Conservation (phyloP, 2,888 invertebrate genomes). For the Spodoptera picta region DNA sequence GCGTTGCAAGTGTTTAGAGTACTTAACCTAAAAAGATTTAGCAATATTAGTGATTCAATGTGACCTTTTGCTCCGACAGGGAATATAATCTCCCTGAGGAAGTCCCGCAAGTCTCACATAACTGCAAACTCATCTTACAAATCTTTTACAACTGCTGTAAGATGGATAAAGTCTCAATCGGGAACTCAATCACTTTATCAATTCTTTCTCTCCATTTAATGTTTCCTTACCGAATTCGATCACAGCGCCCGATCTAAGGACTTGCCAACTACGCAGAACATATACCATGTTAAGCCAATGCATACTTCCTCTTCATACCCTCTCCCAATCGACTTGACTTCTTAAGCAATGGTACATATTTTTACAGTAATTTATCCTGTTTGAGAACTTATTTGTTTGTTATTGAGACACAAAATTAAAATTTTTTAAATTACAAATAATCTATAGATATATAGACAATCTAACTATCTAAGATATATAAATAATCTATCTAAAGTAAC, state of each 20-base stretch:
- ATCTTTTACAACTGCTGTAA: conserved; percentile 34
- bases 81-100: conserved; percentile 28
- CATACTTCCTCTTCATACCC: too few relatives aligned
- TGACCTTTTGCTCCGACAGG: conserved; percentile 28
- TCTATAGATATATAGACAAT: too few relatives aligned
- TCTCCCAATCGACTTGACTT: too few relatives aligned
- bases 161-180: conserved; percentile 41
- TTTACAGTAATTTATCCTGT: too few relatives aligned
- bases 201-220: conserved; percentile 5
- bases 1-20: conserved; percentile 38
- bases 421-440: conserved; percentile 16
- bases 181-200: conserved; percentile 37
- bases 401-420: not conserved
- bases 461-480: too few relatives aligned
- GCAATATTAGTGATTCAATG: conserved; percentile 41
- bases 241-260: too few relatives aligned
- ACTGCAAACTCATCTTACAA: conserved; percentile 41
- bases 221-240: too few relatives aligned
- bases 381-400: not conserved
- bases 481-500: too few relatives aligned
- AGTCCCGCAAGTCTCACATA: conserved; percentile 17
- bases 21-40: conserved; percentile 39
- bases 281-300: too few relatives aligned
- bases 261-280: too few relatives aligned
- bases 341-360: too few relatives aligned